These are phyloP conservation scores for Oconnorella tubifera DNA, from an alignment of 2,888 invertebrate genomes.

Conservation along the genomic window DNA sequence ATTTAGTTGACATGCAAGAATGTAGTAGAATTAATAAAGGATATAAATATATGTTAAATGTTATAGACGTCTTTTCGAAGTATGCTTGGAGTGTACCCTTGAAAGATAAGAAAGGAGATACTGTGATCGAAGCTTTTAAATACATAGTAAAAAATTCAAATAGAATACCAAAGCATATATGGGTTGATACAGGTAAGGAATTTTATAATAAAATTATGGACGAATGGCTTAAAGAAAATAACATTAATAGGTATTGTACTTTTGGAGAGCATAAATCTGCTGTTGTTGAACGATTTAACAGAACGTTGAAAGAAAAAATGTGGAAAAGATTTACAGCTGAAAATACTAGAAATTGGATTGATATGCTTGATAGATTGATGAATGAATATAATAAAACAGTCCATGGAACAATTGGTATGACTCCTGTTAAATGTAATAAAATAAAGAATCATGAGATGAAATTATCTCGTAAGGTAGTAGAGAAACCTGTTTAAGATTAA, in stretches of 20 bases:
- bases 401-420: constrained; percentile 4
- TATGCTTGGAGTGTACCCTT: constrained; percentile 6
- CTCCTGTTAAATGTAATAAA: constrained; percentile 1
- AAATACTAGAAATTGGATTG: constrained; percentile 13
- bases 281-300: constrained; percentile 10
- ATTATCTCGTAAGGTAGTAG: neutral
- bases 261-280: constrained; percentile 3
- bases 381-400: constrained; percentile 3
- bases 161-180: constrained; percentile 6
- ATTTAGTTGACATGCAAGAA: constrained; percentile 6
- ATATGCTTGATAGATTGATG: neutral
- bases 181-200: constrained; percentile 3
- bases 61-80: constrained; percentile 4
- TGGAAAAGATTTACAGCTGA: constrained; percentile 8
- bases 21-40: constrained; percentile 7
- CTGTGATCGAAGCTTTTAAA: constrained; percentile 1
- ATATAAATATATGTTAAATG: constrained; percentile 7
- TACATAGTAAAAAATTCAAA: constrained; percentile 10
- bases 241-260: constrained; percentile 9
- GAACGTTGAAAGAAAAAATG: constrained; percentile 10
- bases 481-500: neutral
- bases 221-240: constrained; percentile 2
- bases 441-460: neutral
- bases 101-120: constrained; percentile 8
- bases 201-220: constrained; percentile 10